Evolutionary conservation across 2,888 invertebrate genomes (phyloP), one percentile per base, ranked within the genome.

Genomic region (Philaethria dido): DNA sequence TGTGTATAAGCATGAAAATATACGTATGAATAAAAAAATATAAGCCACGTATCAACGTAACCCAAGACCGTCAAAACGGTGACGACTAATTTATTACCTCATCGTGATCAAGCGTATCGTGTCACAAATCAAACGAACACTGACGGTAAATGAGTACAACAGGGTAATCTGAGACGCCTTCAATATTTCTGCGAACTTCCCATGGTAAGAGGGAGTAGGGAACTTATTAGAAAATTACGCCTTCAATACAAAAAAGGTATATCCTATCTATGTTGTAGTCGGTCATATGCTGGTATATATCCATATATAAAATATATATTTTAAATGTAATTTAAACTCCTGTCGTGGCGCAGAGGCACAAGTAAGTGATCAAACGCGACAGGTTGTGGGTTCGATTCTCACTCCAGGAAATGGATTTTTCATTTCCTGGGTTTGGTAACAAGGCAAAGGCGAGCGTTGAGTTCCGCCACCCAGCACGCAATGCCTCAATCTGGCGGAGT

Each of bases 131-230:
- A 84, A 85, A 85, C 83, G 85, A 79, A 76, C 80, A 85, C 84
- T 86, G 81, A 74, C 80, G 79, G 73, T 81, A 81, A 86, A 87
- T 85, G 85, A 85, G 84, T 85, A 86, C n/a, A 87, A 87, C 85
- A 80, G 85, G 85, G 88, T 85, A 87, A 88, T 82, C 78, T 79
- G 80, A 88, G 77, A 83, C 74, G 73, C 77, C 69, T 73, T 74
- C 78, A 77, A 80, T 82, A 82, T 84, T 80, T 77, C 80, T 80
- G 68, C 67, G 61, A 64, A 62, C 66, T 70, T 68, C 62, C 64
- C 67, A 45, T 50, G 25, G 39, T 39, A 2, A 33, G 9, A 47
- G 33, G 36, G 57, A 29, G 36, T 25, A n/a, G 16, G 42, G 2
- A 18, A 64, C 8, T 25, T n/a, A n/a, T 3, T 59, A 50, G 20